These are phyloP conservation scores for Liolophura sinensis DNA, from an alignment of 1,140 invertebrate genomes.

Conservation along the genomic window DNA sequence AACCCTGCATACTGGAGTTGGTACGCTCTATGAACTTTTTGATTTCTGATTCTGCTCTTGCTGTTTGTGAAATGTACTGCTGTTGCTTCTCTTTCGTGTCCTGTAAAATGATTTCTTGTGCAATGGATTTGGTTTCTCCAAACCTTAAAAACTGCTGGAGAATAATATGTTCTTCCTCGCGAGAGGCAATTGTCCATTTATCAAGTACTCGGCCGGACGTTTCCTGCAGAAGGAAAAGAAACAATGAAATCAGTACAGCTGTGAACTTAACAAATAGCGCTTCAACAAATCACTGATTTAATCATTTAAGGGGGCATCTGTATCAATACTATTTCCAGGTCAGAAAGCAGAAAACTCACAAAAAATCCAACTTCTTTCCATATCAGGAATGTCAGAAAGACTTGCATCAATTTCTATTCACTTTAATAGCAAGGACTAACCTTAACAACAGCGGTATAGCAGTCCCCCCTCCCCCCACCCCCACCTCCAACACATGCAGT, in stretches of 20 bases:
- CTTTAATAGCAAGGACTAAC: background rate
- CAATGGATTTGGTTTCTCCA: conserved; percentile 79
- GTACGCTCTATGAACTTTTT: conserved; percentile 65
- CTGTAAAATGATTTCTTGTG: conserved; percentile 76
- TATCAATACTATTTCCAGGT: background rate
- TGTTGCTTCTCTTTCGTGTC: conserved; percentile 59
- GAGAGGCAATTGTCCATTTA: conserved; percentile 79
- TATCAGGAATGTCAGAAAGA: background rate
- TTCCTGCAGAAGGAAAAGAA: conserved; percentile 56
- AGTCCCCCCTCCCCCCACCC: no score
- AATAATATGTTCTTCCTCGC: conserved; percentile 83
- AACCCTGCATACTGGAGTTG: conserved; percentile 52
- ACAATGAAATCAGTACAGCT: no score
- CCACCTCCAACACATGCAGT: no score
- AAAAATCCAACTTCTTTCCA: background rate
- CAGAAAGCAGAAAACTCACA: background rate
- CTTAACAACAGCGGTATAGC: no score
- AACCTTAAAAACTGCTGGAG: conserved; percentile 85
- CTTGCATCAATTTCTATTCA: background rate
- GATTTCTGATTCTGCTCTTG: conserved; percentile 63
- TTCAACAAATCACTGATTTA: background rate
- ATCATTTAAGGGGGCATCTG: background rate
- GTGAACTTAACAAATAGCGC: background rate
- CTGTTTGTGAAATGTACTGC: conserved; percentile 46
- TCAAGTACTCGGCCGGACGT: conserved; percentile 72